Conservation (phyloP, 2,888 invertebrate genomes). For the Norana najaformis region DNA sequence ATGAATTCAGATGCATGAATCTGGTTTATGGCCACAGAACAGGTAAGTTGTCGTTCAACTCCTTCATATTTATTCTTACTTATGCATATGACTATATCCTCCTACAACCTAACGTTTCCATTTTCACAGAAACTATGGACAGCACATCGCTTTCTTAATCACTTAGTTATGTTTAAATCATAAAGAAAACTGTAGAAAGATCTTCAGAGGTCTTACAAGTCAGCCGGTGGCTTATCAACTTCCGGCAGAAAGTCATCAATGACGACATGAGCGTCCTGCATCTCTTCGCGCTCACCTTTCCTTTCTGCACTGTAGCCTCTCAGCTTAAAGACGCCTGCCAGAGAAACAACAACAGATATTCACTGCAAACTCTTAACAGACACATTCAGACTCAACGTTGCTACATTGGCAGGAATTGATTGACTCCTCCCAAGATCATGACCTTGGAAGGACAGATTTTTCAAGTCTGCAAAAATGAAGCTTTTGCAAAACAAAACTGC, state of each 20-base stretch:
- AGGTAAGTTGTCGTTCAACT: too few relatives aligned
- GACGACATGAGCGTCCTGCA: conserved; percentile 65
- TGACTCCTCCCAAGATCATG: not conserved
- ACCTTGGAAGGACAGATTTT: too few relatives aligned
- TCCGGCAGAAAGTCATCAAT: conserved; percentile 55
- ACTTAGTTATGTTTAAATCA: not conserved
- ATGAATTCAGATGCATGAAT: too few relatives aligned
- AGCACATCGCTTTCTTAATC: too few relatives aligned
- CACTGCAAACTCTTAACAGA: not conserved
- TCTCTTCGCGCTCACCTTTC: conserved; percentile 66
- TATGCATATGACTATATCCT: too few relatives aligned
- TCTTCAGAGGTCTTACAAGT: not conserved
- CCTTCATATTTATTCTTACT: too few relatives aligned
- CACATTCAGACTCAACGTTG: not conserved
- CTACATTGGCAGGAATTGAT: not conserved
- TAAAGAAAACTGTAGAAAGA: not conserved
- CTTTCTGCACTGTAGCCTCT: conserved; percentile 55
- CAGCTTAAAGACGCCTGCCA: conserved; percentile 45
- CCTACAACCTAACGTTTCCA: too few relatives aligned
- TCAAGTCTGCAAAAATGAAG: not conserved
- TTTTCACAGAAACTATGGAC: too few relatives aligned
- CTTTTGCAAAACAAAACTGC: not conserved
- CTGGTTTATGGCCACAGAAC: too few relatives aligned
- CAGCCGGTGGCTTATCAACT: conserved; percentile 7
- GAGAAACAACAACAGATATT: not conserved